Evolutionary conservation across 2,888 invertebrate species (phyloP).

Genomic region (Caenorhabditis drosophilae): DNA sequence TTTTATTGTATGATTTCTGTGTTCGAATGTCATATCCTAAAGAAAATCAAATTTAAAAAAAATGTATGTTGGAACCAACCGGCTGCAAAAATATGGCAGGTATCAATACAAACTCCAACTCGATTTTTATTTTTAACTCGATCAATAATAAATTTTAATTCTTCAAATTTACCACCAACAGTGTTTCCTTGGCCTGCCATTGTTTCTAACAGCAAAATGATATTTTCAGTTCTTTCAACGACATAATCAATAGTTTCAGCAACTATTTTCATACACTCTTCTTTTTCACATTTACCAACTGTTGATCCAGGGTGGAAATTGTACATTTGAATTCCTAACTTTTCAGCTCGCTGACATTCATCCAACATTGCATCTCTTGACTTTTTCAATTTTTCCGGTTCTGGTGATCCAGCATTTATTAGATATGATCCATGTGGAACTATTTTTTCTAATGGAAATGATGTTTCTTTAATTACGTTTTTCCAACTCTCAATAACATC

Average conservation of each 20-base stretch:
- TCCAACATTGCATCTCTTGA: conserved; percentile 69
- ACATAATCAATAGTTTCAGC: conserved; percentile 70
- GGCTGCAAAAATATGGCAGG: conserved; percentile 66
- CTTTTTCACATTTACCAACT: conserved; percentile 64
- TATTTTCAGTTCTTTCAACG: conserved; percentile 52
- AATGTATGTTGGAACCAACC: conserved; percentile 30
- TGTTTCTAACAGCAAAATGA: conserved; percentile 70
- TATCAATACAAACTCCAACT: conserved; percentile 72
- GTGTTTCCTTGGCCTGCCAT: conserved; percentile 71
- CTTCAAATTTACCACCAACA: conserved; percentile 71
- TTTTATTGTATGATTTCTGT: conserved; percentile 68
- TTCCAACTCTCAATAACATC: conserved; percentile 66
- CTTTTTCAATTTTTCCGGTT: conserved; percentile 68
- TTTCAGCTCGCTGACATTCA: conserved; percentile 71
- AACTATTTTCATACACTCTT: conserved; percentile 69
- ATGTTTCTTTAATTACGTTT: conserved; percentile 63
- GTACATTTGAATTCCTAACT: conserved; percentile 71
- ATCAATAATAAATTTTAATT: conserved; percentile 69
- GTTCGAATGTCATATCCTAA: conserved; percentile 71
- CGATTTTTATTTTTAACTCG: conserved; percentile 69
- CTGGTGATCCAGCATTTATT: conserved; percentile 72
- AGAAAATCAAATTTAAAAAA: conserved; percentile 15
- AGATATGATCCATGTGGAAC: conserved; percentile 71
- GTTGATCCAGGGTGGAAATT: conserved; percentile 73
- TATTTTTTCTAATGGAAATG: conserved; percentile 59